Conservation (phyloP, 2,797 vertebrate genomes). For the Thripadectes ignobilis region DNA sequence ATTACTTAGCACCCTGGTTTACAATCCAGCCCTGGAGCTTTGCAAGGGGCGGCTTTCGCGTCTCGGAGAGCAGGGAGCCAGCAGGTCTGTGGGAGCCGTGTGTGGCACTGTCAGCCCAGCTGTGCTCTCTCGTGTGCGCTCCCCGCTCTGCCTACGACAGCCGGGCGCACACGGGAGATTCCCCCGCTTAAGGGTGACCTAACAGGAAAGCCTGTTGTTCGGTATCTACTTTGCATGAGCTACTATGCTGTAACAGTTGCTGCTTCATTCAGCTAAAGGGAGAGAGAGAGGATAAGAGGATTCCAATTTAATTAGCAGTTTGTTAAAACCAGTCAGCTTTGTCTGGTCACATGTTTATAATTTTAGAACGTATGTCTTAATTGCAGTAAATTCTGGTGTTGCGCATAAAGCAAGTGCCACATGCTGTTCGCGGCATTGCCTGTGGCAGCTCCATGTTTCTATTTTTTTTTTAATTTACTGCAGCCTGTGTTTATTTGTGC, state of each 20-base stretch:
- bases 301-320: constrained; percentile 56
- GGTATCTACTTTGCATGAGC: constrained; percentile 13
- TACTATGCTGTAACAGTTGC: neutral
- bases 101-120: constrained; percentile 21
- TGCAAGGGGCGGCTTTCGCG: neutral
- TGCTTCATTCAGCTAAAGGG: constrained; percentile 23
- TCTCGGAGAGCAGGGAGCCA: neutral
- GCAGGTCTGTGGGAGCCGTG: neutral
- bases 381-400: constrained; percentile 14
- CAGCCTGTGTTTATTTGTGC: constrained; percentile 26
- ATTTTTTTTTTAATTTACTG: neutral
- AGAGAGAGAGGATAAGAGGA: constrained; percentile 40
- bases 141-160: neutral
- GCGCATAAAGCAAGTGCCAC: constrained; percentile 19
- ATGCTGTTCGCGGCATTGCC: neutral
- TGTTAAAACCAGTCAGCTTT: constrained; percentile 35
- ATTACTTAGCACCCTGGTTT: constrained; percentile 31
- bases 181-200: constrained; percentile 42
- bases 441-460: neutral
- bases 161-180: constrained; percentile 26
- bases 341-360: constrained; percentile 33
- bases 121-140: constrained; percentile 4
- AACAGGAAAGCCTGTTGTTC: constrained; percentile 30
- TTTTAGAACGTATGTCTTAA: constrained; percentile 44
- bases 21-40: neutral